Conservation (phyloP, 2,888 invertebrate genomes). For the Acrobasis consociella region DNA sequence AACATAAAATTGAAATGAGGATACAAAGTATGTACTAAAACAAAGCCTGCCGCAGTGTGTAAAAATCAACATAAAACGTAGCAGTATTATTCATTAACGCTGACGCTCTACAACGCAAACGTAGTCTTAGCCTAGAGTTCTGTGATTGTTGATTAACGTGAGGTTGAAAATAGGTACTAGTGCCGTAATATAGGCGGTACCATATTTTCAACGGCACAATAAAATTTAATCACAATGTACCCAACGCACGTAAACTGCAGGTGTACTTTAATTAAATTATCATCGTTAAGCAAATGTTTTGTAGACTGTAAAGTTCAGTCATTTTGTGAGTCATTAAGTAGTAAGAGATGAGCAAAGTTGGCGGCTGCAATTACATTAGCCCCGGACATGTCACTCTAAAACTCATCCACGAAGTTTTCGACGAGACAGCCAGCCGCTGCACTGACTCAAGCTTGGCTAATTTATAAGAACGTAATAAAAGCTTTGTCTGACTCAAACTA, state of each 20-base stretch:
- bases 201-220: conserved; percentile 3
- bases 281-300: not conserved
- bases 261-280: not conserved
- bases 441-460: conserved; percentile 15
- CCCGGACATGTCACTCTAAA: conserved; percentile 19
- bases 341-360: conserved; percentile 15
- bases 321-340: conserved; percentile 1
- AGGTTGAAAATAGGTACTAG: not conserved
- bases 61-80: not conserved
- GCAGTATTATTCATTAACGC: not conserved
- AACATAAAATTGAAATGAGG: too few relatives aligned
- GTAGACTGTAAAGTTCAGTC: not conserved
- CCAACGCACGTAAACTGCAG: conserved; percentile 1
- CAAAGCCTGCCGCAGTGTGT: not conserved
- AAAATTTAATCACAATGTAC: conserved; percentile 3
- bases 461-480: conserved; percentile 14
- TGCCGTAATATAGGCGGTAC: too few relatives aligned
- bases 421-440: conserved; percentile 14
- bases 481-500: conserved; percentile 4
- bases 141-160: conserved; percentile 5
- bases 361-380: conserved; percentile 17
- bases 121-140: conserved; percentile 4
- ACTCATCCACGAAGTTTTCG: conserved; percentile 14
- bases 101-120: conserved; percentile 2
- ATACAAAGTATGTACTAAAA: too few relatives aligned